Conservation (phyloP, 2,113 vertebrate genomes). For the Vidua macroura region DNA sequence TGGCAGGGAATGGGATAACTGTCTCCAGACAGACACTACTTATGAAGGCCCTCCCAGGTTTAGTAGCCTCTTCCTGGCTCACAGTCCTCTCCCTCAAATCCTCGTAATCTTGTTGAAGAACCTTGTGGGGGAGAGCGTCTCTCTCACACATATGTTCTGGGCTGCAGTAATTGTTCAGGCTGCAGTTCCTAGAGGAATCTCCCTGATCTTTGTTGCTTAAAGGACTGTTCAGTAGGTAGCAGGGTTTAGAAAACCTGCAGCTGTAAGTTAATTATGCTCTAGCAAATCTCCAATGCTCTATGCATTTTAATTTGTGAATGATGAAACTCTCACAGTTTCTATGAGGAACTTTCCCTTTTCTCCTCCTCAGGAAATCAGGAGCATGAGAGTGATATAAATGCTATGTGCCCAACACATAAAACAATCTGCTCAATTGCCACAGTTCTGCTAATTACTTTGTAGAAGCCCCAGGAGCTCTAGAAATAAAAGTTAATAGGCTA, state of each 20-base stretch:
- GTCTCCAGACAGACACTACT: neutral
- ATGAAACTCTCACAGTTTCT: neutral
- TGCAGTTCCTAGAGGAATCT: neutral
- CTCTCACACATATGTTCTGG: neutral
- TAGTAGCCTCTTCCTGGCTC: neutral
- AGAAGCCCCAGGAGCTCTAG: constrained; percentile 34
- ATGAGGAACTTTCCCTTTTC: neutral
- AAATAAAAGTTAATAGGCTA: constrained; percentile 58
- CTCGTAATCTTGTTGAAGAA: neutral
- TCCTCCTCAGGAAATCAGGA: constrained; percentile 16
- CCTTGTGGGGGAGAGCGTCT: neutral
- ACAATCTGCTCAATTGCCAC: constrained; percentile 25
- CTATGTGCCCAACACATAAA: constrained; percentile 10
- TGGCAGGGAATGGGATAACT: neutral
- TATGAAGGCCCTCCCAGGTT: neutral
- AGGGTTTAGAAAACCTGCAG: neutral
- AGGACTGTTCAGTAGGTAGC: neutral
- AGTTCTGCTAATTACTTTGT: constrained; percentile 56
- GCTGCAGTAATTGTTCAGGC: neutral
- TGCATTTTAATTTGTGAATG: neutral
- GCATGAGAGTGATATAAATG: neutral
- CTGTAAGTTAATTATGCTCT: neutral
- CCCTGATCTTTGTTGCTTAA: neutral
- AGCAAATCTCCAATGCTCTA: neutral
- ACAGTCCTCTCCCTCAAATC: neutral